Percentiles rank a stretch among this genome's conserved stretches.
phyloP scores from a whole-genome alignment of 2,888 invertebrate genomes.

The Linnaemya tessellans region DNA sequence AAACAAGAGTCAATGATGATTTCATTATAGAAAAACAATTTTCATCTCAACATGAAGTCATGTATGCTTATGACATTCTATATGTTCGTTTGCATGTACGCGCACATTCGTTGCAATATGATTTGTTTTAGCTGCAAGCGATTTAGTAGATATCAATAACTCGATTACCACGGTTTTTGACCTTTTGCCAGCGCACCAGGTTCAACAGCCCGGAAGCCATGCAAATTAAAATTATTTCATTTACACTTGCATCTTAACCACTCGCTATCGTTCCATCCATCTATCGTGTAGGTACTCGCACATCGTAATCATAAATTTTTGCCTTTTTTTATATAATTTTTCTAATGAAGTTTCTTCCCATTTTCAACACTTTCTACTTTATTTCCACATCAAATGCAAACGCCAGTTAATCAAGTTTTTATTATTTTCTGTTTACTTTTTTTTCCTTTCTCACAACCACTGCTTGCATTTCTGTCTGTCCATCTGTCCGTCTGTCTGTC shows the following conservation, averaged over 20 bases:
- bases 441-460: slow-evolving; percentile 19
- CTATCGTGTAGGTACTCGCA: slow-evolving; percentile 27
- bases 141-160: not conserved
- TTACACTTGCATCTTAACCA: slow-evolving; percentile 39
- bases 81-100: no score
- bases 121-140: not conserved
- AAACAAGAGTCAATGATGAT: no score
- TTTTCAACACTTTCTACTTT: slow-evolving; percentile 70
- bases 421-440: not conserved
- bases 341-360: slow-evolving; percentile 33
- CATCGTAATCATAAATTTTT: slow-evolving; percentile 24
- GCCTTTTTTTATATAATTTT: slow-evolving; percentile 6
- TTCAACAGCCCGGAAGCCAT: slow-evolving; percentile 68
- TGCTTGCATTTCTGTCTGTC: not conserved
- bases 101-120: no score
- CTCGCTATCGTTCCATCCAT: slow-evolving; percentile 25
- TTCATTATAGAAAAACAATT: no score
- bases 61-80: no score
- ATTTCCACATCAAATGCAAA: slow-evolving; percentile 39
- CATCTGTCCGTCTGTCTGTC: slow-evolving; percentile 5
- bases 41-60: no score
- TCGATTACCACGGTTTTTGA: slow-evolving; percentile 8
- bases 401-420: slow-evolving; percentile 66
- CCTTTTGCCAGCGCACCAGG: not conserved
- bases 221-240: slow-evolving; percentile 52